Evolutionary conservation across 2,888 invertebrate species (phyloP).

Genomic region (Watsonalla binaria): DNA sequence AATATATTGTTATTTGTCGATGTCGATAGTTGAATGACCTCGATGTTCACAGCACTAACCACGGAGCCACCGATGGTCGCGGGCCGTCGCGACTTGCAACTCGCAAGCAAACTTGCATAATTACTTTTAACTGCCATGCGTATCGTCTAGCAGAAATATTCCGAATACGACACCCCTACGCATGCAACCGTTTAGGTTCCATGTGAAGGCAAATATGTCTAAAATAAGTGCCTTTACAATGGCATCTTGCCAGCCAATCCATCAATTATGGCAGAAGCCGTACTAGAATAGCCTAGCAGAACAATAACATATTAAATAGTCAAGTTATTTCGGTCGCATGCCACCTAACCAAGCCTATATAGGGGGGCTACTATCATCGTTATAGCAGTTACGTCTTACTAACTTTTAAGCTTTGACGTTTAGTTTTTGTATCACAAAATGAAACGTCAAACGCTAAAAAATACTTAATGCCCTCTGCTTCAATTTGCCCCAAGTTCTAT

Average conservation of each 20-base stretch:
- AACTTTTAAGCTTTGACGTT: no score
- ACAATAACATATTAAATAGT: no score
- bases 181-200: background rate
- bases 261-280: background rate
- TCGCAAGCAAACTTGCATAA: constrained; percentile 59
- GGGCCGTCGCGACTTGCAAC: constrained; percentile 36
- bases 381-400: no score
- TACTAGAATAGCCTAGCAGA: background rate
- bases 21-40: constrained; percentile 57
- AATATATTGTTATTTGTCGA: constrained; percentile 33
- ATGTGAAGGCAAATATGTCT: no score
- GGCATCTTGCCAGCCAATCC: background rate
- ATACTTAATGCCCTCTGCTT: no score
- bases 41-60: constrained; percentile 39
- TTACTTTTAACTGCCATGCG: constrained; percentile 48
- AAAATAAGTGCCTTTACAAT: background rate
- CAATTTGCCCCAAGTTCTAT: no score
- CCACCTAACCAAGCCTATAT: no score
- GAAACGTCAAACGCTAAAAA: no score
- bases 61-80: constrained; percentile 44
- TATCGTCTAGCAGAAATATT: constrained; percentile 4
- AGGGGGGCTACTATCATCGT: no score
- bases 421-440: no score
- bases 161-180: background rate
- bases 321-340: no score